These are phyloP conservation scores for Loripinus fragilis DNA, from an alignment of 2,888 invertebrate genomes.

Conservation along the genomic window DNA sequence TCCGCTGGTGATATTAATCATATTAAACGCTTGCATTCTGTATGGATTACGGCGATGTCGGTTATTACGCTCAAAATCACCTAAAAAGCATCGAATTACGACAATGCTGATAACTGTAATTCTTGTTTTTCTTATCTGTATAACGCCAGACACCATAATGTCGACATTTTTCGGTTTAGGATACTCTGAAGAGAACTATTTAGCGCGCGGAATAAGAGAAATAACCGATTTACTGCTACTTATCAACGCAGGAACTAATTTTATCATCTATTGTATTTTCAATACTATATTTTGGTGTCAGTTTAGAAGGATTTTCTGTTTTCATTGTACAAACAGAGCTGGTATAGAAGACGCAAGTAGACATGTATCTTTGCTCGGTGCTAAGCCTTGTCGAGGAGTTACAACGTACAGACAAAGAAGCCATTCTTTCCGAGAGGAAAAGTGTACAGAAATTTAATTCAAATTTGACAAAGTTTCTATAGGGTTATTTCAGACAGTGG, in stretches of 20 bases:
- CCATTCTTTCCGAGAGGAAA: background rate
- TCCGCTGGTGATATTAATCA: slow-evolving; percentile 77
- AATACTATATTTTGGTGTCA: slow-evolving; percentile 80
- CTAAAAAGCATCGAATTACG: slow-evolving; percentile 78
- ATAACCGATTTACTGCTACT: slow-evolving; percentile 80
- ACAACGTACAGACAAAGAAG: background rate
- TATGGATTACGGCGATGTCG: slow-evolving; percentile 75
- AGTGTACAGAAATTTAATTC: background rate
- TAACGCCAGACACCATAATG: slow-evolving; percentile 82
- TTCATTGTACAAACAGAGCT: background rate
- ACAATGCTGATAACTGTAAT: slow-evolving; percentile 82
- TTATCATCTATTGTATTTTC: slow-evolving; percentile 81
- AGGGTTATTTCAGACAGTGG: too few relatives aligned
- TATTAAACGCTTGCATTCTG: slow-evolving; percentile 79
- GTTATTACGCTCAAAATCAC: slow-evolving; percentile 67
- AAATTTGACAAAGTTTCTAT: too few relatives aligned
- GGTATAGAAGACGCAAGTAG: background rate
- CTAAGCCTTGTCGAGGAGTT: background rate
- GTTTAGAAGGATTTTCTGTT: slow-evolving; percentile 69
- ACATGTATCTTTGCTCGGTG: slow-evolving; percentile 12
- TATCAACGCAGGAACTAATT: slow-evolving; percentile 81
- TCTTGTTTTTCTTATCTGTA: slow-evolving; percentile 80
- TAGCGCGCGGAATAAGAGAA: slow-evolving; percentile 80
- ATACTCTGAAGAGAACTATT: slow-evolving; percentile 79
- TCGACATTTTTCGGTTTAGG: slow-evolving; percentile 81